Conservation (phyloP, 1,140 invertebrate genomes). For the Megalopta genalis region DNA sequence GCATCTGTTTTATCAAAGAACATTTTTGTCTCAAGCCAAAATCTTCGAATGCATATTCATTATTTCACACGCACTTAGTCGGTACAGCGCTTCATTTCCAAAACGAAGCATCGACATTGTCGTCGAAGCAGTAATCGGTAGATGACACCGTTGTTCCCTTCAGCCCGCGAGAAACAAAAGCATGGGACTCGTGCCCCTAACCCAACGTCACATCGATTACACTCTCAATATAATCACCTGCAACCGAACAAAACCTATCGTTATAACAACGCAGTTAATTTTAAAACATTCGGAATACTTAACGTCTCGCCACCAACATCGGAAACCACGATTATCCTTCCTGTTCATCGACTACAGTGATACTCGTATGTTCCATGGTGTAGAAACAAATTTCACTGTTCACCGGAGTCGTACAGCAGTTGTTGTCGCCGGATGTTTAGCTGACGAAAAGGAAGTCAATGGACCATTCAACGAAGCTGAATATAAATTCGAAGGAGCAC, state of each 20-base stretch:
- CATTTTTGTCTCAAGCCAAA: too few species aligned
- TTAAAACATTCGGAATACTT: too few species aligned
- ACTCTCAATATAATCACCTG: not conserved
- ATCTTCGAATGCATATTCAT: too few species aligned
- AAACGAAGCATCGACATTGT: not conserved
- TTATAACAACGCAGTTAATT: too few species aligned
- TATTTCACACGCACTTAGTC: too few species aligned
- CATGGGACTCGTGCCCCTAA: not conserved
- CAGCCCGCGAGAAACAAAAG: constrained; percentile 18
- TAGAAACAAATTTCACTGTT: too few species aligned
- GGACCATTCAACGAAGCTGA: not conserved
- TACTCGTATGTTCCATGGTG: too few species aligned
- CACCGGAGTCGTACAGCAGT: not conserved
- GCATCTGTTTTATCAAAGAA: too few species aligned
- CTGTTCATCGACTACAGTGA: too few species aligned
- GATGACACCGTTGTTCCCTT: constrained; percentile 34
- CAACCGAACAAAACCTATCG: not conserved
- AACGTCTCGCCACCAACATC: too few species aligned
- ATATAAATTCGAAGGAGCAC: not conserved
- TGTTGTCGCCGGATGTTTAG: not conserved
- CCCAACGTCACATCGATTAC: not conserved
- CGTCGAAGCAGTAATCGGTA: not conserved
- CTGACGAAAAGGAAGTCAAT: not conserved
- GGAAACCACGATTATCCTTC: too few species aligned
- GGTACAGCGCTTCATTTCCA: too few species aligned